A percentile compares a stretch with the other conserved stretches of the same genome.
These are phyloP conservation scores for Arbacia lixula DNA, from an alignment of 53 echinoderm and acorn worm genomes.

Conservation along the genomic window DNA sequence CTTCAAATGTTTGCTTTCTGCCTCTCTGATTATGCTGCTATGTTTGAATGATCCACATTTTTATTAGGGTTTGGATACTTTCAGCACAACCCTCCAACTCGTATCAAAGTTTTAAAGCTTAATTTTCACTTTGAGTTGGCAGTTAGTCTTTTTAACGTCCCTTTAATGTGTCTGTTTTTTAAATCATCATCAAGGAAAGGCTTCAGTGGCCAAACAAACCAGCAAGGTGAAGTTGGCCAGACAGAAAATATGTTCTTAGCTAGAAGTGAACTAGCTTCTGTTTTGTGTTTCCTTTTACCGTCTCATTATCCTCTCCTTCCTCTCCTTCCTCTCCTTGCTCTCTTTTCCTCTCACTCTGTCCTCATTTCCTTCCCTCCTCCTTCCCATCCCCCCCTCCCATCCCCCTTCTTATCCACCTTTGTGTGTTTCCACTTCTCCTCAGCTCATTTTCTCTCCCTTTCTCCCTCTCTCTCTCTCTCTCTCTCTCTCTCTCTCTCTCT, in stretches of 20 bases:
- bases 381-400: no score
- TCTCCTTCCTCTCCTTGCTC: neutral
- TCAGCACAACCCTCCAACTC: no score
- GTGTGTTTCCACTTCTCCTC: neutral
- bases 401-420: neutral
- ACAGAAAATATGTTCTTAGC: slow-evolving; percentile 32
- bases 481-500: neutral
- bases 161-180: slow-evolving; percentile 4
- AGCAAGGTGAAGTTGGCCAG: slow-evolving; percentile 41
- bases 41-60: no score
- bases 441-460: neutral
- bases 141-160: no score
- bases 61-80: no score
- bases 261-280: slow-evolving; percentile 25
- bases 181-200: slow-evolving; percentile 21
- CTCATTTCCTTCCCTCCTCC: no score
- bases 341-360: no score
- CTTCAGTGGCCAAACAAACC: slow-evolving; percentile 14
- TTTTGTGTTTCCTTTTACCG: neutral
- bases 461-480: neutral
- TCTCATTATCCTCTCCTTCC: neutral
- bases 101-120: no score
- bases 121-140: no score
- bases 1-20: no score
- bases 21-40: no score